Percentiles rank a stretch among this genome's conserved stretches.
These are phyloP conservation scores for Ammospiza maritima DNA, from an alignment of 2,797 vertebrate genomes.

Conservation along the genomic window DNA sequence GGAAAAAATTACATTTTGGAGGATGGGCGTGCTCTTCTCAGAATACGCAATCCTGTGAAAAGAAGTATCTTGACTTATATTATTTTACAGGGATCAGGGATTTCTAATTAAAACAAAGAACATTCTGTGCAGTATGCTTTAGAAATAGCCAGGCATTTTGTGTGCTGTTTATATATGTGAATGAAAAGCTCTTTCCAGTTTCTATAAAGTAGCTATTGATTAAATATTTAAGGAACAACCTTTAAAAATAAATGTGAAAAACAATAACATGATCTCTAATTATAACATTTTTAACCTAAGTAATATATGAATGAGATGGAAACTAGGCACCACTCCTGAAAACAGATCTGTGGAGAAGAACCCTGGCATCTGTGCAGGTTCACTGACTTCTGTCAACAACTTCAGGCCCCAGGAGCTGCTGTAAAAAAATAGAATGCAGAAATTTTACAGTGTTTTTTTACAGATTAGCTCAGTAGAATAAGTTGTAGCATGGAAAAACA, in stretches of 20 bases:
- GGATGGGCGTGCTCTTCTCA: neutral
- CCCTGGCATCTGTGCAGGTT: neutral
- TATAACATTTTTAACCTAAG: neutral
- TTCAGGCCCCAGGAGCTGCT: neutral
- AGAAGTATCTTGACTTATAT: neutral
- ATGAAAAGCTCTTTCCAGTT: constrained; percentile 7
- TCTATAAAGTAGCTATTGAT: neutral
- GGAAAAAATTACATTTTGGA: rapidly evolving
- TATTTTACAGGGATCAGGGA: neutral
- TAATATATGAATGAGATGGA: neutral
- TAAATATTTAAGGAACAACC: constrained; percentile 2
- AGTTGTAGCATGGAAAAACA: neutral
- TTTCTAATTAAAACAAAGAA: neutral
- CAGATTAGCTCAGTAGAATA: neutral
- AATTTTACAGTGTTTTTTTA: neutral
- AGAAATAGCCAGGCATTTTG: neutral
- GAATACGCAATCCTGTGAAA: neutral
- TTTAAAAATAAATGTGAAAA: constrained; percentile 13
- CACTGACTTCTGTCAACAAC: neutral
- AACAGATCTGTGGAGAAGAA: neutral
- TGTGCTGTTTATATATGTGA: neutral
- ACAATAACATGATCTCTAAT: neutral
- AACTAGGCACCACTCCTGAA: neutral
- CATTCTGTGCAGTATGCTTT: neutral
- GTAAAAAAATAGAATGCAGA: neutral